These are phyloP conservation scores for Clanis bilineata DNA, from an alignment of 2,888 invertebrate genomes.

Conservation along the genomic window DNA sequence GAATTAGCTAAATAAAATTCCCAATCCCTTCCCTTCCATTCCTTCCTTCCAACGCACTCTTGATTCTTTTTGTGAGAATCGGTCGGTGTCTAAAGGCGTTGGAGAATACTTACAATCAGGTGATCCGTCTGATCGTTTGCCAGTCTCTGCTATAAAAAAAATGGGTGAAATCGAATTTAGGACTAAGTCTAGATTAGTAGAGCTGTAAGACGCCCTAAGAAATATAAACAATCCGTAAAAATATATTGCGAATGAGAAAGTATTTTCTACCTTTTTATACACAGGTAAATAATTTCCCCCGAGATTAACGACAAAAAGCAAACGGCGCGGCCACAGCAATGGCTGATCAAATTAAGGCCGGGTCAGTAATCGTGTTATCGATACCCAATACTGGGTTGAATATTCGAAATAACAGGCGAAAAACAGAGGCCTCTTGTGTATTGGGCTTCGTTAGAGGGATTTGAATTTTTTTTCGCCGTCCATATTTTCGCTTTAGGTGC, in stretches of 20 bases:
- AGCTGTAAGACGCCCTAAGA: no score
- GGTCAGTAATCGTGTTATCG: slow-evolving; percentile 81
- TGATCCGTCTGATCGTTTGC: no score
- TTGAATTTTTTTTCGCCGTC: slow-evolving; percentile 58
- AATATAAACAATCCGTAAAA: slow-evolving; percentile 13
- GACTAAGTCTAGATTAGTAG: no score
- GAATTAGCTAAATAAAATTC: no score
- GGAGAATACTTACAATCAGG: no score
- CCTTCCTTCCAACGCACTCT: no score
- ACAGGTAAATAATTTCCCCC: slow-evolving; percentile 55
- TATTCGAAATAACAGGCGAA: slow-evolving; percentile 69
- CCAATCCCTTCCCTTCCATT: no score
- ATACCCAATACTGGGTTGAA: slow-evolving; percentile 73
- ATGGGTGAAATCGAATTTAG: no score
- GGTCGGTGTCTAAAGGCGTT: no score
- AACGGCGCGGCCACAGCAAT: slow-evolving; percentile 46
- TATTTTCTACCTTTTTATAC: slow-evolving; percentile 5
- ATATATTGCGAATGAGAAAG: slow-evolving; percentile 1
- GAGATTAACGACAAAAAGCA: slow-evolving; percentile 62
- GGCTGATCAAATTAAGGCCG: slow-evolving; percentile 76
- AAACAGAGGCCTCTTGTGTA: slow-evolving; percentile 74
- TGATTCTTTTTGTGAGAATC: no score
- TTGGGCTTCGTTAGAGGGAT: slow-evolving; percentile 78
- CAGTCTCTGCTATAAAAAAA: no score
- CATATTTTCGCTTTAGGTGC: slow-evolving; percentile 63